Evolutionary conservation across 2,113 vertebrate genomes (phyloP), one percentile per base, ranked within the genome.

Genomic region (Puffinus mauretanicus): DNA sequence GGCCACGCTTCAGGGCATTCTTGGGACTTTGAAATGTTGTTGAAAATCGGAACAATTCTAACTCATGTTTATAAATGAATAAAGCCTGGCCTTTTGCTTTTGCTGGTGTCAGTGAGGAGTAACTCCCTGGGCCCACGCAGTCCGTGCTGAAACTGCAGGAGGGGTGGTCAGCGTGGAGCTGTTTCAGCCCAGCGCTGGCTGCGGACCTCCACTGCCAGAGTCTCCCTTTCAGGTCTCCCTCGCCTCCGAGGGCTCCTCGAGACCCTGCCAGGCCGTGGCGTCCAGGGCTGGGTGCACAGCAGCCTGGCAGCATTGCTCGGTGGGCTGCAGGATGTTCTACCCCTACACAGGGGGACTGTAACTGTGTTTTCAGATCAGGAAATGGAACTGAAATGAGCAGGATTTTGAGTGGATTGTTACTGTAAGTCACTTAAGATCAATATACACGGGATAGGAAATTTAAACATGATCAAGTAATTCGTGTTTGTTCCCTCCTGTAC

Each of bases 211-310:
- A 16, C 69, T 42, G 54, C 47, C 3, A 1, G 16, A 7, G 16
- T 6, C 62, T 42, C 34, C 40, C 16, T 24, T 16, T 7, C 36
- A 42, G 58, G 86, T 34, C 38, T 18, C 42, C 38, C 7, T 24
- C 42, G 7, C 30, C 34, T 25, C 57, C 7, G 1, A 13, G 44
- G 38, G 55, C 17, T 20, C 54, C 51, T 3, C 0, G 2, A 51
- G 55, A 40, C 24, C 54, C 11, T 29, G 21, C 13, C 16, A 4
- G 40, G 40, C 34, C 0, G 0, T 2, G 4, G 42, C 2, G 13
- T 5, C 38, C 29, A 5, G 38, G 54, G 47, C 49, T 16, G 66
- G 18, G 14, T 8, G 17, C 13, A 8, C 54, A 46, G 58, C 47
- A 27, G 40, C 62, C 19, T 6, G 11, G 13, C 6, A 1, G 82